Base-by-base conservation (phyloP, 1,140 invertebrate species). In the Aphaenogaster floridana region DNA sequence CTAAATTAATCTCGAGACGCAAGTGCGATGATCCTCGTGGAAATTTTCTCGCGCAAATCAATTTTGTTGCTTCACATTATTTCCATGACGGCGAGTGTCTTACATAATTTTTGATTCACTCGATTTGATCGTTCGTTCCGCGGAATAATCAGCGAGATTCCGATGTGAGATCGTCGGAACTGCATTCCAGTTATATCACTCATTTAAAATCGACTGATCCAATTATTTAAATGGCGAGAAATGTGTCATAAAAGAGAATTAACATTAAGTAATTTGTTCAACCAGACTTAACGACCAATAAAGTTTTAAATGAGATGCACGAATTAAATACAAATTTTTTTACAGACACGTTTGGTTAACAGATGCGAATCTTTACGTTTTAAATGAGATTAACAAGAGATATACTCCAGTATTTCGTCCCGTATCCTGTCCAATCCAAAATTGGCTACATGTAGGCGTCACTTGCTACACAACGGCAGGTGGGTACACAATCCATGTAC, bases 1-100 rank as follows among this genome's bases (percentile, higher is more conserved):
- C 54, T 69, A 50, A 42, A 74, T 84, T 71, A 45, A 61, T 61
- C 68, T 61, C 42, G 54, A 74, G 34, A 54, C 28, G 34, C 45
- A 52, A 81, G 80, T 74, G 48, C 79, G 66, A 81, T 71, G 79
- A 81, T 81, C 79, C 79, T 71, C 17, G 79, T 50, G 63, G 21
- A 61, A 63, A 50, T 50, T 84, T 84, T 74, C 13, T 42, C 42
- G 42, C 54, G 54, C 7, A 36, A 34, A 59, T 45, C 0, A 34
- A 36, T 45, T 39, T 74, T 2, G 13, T 61, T 61, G n/a, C 52
- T 28, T 81, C 79, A 59, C 28, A 3, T n/a, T 36, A 57, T 83
- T 81, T 81, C 9, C 36, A 15, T 17, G 42, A 17, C 15, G 9
- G 13, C 76, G 21, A 6, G 1, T 52, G n/a, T 0, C 21, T 81